A percentile compares a stretch with the other conserved stretches of the same genome.
phyloP scores from a whole-genome alignment of 2,113 vertebrate genomes.

The Eulemur rufifrons region DNA sequence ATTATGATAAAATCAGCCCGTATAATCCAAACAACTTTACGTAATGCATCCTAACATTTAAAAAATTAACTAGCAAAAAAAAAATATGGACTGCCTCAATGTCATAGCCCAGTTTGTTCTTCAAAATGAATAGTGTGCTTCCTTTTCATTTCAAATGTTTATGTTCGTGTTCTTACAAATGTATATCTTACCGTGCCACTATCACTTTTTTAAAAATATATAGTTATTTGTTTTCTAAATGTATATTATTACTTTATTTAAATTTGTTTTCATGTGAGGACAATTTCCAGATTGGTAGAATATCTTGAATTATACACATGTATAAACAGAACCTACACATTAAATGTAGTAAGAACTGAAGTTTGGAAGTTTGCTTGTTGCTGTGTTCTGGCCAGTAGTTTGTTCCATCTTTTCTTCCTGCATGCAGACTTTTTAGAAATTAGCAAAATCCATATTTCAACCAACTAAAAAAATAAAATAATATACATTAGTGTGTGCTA shows the following conservation, averaged over 20 bases:
- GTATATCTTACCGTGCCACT: neutral
- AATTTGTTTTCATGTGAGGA: neutral
- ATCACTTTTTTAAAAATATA: neutral
- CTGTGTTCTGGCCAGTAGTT: neutral
- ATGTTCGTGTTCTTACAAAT: neutral
- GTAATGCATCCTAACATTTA: neutral
- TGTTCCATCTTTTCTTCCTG: neutral
- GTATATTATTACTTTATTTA: neutral
- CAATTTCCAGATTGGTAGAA: neutral
- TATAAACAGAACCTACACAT: neutral
- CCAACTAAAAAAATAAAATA: neutral
- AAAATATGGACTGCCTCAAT: neutral
- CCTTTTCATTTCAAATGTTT: neutral
- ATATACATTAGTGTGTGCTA: neutral
- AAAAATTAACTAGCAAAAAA: neutral
- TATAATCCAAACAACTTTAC: neutral
- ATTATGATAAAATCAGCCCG: neutral
- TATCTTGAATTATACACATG: neutral
- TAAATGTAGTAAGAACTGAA: neutral
- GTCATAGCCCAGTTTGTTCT: neutral
- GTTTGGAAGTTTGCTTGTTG: neutral
- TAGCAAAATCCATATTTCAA: neutral
- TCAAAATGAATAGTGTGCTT: neutral
- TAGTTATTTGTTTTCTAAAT: neutral
- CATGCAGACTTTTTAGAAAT: neutral